Evolutionary conservation across 2,888 invertebrate species (phyloP).

Genomic region (Subacronicta megacephala): DNA sequence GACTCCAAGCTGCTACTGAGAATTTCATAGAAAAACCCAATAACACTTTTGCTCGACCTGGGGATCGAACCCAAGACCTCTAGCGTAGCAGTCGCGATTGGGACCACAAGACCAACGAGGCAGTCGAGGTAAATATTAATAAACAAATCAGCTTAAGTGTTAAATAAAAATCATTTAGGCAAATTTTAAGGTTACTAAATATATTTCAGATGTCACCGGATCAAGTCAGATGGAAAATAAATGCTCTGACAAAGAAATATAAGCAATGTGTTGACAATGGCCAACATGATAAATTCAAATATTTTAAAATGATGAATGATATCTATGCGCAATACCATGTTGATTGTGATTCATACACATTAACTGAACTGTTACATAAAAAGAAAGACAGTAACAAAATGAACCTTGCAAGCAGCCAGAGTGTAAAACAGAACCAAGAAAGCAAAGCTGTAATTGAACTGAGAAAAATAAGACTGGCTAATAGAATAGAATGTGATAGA

Average conservation of each 20-base stretch:
- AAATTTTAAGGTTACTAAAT: not conserved
- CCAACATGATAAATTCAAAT: conserved; percentile 67
- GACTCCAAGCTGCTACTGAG: too few relatives aligned
- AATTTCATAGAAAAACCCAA: too few relatives aligned
- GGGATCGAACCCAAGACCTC: too few relatives aligned
- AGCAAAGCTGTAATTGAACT: conserved; percentile 69
- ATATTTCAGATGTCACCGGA: conserved; percentile 68
- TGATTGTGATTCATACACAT: conserved; percentile 62
- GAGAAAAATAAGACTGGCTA: conserved; percentile 71
- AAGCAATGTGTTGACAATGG: conserved; percentile 69
- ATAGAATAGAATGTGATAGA: conserved; percentile 70
- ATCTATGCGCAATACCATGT: conserved; percentile 70
- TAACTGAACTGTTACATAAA: conserved; percentile 59
- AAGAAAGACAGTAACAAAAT: conserved; percentile 47
- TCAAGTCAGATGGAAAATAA: conserved; percentile 76
- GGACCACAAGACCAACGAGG: too few relatives aligned
- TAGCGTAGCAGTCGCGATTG: too few relatives aligned
- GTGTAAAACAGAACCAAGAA: conserved; percentile 51
- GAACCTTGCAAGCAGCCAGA: conserved; percentile 26
- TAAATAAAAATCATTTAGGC: too few relatives aligned
- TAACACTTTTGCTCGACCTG: too few relatives aligned
- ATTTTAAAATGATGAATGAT: conserved; percentile 70
- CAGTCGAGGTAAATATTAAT: too few relatives aligned
- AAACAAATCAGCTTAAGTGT: too few relatives aligned
- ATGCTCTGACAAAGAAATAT: conserved; percentile 73